Conservation (phyloP, 2,113 vertebrate species). For the Sander lucioperca region DNA sequence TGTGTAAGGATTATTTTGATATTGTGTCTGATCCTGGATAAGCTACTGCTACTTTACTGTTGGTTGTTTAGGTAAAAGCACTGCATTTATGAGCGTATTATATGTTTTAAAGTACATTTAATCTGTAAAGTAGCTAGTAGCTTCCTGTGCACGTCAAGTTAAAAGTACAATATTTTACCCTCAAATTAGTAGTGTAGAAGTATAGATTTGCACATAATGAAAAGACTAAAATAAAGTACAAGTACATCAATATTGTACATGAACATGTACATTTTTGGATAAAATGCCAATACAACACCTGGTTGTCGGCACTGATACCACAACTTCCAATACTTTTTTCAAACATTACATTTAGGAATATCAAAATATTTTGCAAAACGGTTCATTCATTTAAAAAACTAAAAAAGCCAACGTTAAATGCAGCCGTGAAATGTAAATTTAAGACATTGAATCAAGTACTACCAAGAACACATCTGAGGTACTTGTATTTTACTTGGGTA, state of each 20-base stretch:
- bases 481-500: too few species aligned
- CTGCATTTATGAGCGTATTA: not conserved
- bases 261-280: not conserved
- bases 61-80: not conserved
- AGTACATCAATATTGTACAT: not conserved
- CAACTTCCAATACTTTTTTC: not conserved
- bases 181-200: not conserved
- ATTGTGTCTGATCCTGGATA: not conserved
- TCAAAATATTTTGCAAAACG: not conserved
- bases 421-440: not conserved
- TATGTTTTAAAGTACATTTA: not conserved
- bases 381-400: not conserved
- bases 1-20: not conserved
- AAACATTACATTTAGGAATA: not conserved
- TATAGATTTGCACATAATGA: not conserved
- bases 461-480: too few species aligned
- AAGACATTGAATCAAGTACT: too few species aligned
- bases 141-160: not conserved
- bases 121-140: not conserved
- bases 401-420: not conserved
- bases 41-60: not conserved
- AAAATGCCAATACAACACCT: not conserved
- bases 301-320: not conserved
- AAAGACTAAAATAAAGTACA: not conserved
- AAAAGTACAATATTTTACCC: not conserved